Evolutionary conservation across 2,888 invertebrate species (phyloP).

Genomic region (Alcis repandata): DNA sequence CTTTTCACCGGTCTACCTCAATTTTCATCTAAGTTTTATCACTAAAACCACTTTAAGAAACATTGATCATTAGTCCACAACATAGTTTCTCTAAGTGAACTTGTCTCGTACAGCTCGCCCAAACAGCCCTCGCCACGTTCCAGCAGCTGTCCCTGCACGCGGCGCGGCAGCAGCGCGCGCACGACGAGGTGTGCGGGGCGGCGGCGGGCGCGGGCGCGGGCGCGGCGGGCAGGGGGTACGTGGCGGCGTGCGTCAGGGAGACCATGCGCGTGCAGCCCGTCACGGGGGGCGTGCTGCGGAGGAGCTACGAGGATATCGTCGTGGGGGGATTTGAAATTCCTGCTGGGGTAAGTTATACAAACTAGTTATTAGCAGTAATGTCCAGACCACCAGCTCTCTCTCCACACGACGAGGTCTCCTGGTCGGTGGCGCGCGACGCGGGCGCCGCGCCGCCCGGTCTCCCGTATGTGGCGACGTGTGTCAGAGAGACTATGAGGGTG

Average conservation of each 20-base stretch:
- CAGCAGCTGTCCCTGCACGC: conserved; percentile 79
- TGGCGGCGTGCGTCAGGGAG: conserved; percentile 70
- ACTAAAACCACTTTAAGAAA: no score
- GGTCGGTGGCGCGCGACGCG: conserved; percentile 70
- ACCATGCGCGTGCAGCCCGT: conserved; percentile 76
- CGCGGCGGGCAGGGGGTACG: conserved; percentile 60
- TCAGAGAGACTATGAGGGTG: conserved; percentile 71
- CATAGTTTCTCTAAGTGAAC: not conserved
- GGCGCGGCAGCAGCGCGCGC: conserved; percentile 77
- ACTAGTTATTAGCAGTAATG: no score
- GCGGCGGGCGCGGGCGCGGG: conserved; percentile 69
- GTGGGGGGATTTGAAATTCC: conserved; percentile 78
- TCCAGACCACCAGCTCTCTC: conserved; percentile 76
- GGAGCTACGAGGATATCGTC: conserved; percentile 63
- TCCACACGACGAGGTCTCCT: conserved; percentile 74
- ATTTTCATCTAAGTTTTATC: no score
- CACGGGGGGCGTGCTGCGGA: conserved; percentile 76
- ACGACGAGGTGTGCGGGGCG: conserved; percentile 76
- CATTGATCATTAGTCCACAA: not conserved
- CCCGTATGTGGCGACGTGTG: conserved; percentile 71
- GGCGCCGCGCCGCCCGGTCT: conserved; percentile 61
- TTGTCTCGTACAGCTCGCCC: conserved; percentile 65
- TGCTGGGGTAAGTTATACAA: conserved; percentile 77
- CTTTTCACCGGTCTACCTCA: no score
- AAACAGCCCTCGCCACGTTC: conserved; percentile 76